Evolutionary conservation across 2,113 vertebrate genomes (phyloP).

Genomic region (Hemibagrus wyckioides): DNA sequence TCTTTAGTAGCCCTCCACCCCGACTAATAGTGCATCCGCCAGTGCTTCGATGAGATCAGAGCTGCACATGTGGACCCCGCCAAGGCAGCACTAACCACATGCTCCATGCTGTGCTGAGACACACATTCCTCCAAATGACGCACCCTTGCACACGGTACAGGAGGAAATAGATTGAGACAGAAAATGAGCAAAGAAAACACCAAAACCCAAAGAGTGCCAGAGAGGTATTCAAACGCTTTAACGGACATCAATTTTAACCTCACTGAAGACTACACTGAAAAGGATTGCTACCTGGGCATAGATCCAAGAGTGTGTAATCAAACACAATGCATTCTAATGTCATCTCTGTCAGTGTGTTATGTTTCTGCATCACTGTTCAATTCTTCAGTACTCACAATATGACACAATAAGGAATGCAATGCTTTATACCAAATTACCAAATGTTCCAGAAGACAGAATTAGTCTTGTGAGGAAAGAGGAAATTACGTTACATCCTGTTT

Average conservation of each 20-base stretch:
- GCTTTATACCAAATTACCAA: neutral
- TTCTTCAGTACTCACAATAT: neutral
- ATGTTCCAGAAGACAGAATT: neutral
- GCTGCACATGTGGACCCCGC: constrained; percentile 40
- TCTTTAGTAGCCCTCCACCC: constrained; percentile 9
- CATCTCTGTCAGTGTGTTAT: neutral
- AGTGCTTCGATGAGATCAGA: constrained; percentile 29
- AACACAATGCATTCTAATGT: neutral
- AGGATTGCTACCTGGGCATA: neutral
- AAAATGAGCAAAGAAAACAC: neutral
- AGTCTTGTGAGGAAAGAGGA: constrained; percentile 28
- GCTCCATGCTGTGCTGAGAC: constrained; percentile 48
- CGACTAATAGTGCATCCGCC: neutral
- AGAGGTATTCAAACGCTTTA: neutral
- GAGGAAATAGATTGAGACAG: constrained; percentile 19
- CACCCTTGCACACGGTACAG: constrained; percentile 9
- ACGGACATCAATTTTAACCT: neutral
- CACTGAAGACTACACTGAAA: neutral
- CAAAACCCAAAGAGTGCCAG: neutral
- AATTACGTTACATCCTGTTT: constrained; percentile 57
- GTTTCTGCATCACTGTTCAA: neutral
- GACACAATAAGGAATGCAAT: neutral
- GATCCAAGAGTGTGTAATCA: neutral
- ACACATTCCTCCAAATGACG: constrained; percentile 48
- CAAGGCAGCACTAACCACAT: constrained; percentile 52